phyloP scores from a whole-genome alignment of 1,140 invertebrate genomes.

The Procambarus virginalis region DNA sequence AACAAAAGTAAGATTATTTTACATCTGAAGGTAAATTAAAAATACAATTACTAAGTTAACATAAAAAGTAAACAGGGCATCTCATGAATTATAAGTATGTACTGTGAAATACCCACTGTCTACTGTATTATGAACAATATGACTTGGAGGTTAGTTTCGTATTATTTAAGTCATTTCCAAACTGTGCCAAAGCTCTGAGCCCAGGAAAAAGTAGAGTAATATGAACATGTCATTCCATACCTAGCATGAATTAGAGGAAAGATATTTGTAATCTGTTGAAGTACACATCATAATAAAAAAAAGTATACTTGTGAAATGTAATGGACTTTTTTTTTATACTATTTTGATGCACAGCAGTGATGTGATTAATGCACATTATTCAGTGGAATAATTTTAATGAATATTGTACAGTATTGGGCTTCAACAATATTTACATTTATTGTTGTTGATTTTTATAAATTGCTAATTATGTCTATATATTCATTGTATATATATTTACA shows the following conservation, averaged over 20 bases:
- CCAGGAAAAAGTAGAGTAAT: constrained; percentile 12
- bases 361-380: not conserved
- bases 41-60: too few relatives aligned
- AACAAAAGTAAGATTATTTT: too few relatives aligned
- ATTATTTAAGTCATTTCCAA: constrained; percentile 15
- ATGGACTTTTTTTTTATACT: not conserved
- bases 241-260: not conserved
- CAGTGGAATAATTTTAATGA: too few relatives aligned
- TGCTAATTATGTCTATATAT: too few relatives aligned
- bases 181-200: constrained; percentile 29
- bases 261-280: not conserved
- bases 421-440: too few relatives aligned
- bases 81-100: too few relatives aligned
- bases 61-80: too few relatives aligned
- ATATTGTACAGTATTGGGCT: too few relatives aligned
- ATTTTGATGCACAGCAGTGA: not conserved
- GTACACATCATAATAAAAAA: not conserved
- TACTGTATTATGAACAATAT: not conserved
- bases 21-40: too few relatives aligned
- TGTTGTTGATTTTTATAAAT: too few relatives aligned
- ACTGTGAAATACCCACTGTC: not conserved
- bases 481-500: too few relatives aligned
- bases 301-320: not conserved
- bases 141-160: not conserved
- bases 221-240: not conserved